phyloP scores from a whole-genome alignment of 2,888 invertebrate species.

The Troglohyphantes excavatus region DNA sequence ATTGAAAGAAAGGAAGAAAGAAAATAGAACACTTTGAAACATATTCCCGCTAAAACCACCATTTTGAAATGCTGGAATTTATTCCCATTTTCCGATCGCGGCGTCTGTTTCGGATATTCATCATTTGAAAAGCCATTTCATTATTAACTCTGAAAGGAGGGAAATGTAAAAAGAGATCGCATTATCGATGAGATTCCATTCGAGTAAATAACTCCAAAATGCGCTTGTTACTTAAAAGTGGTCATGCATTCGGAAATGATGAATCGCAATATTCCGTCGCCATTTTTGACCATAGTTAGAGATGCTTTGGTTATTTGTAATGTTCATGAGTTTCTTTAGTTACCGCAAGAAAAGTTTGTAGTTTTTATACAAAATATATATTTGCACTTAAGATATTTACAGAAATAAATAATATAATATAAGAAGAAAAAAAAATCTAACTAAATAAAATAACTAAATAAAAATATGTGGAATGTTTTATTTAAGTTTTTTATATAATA shows the following conservation, averaged over 20 bases:
- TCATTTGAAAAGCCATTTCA: conserved; percentile 64
- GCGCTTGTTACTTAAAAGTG: conserved; percentile 44
- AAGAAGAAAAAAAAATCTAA: too few species aligned
- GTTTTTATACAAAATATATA: too few species aligned
- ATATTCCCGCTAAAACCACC: conserved; percentile 30
- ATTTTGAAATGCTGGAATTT: conserved; percentile 52
- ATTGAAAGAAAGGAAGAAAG: not conserved
- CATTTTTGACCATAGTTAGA: not conserved
- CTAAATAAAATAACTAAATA: too few species aligned
- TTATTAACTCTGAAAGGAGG: conserved; percentile 42
- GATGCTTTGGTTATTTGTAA: not conserved
- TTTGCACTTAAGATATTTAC: too few species aligned
- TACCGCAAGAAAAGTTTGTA: too few species aligned
- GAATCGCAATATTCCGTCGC: not conserved
- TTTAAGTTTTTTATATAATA: too few species aligned
- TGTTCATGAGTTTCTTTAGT: too few species aligned
- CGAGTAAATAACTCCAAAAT: conserved; percentile 64
- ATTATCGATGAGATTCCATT: conserved; percentile 43
- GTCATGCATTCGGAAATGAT: not conserved
- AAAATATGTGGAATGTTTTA: too few species aligned
- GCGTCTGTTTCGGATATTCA: conserved; percentile 26
- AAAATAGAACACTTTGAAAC: conserved; percentile 14
- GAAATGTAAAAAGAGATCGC: conserved; percentile 13
- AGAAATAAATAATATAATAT: too few species aligned
- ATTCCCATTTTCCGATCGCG: conserved; percentile 40